Conservation (phyloP, 2,113 vertebrate genomes). For the Callorhinus ursinus region DNA sequence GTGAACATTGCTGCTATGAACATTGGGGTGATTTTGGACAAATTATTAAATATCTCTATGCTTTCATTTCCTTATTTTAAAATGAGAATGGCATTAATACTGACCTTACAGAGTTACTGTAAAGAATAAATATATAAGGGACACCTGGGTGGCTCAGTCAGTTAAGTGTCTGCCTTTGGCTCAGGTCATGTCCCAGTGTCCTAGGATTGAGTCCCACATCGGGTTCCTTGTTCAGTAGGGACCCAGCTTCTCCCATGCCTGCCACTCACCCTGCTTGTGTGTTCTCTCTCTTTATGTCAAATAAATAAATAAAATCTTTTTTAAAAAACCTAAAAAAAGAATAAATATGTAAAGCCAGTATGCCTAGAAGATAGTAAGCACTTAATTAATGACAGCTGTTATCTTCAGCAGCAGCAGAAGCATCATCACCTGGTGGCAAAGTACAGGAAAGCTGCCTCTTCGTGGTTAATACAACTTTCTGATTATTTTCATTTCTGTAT, state of each 20-base stretch:
- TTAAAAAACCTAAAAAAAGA: neutral
- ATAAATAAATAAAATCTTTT: neutral
- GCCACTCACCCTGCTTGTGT: neutral
- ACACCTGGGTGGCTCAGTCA: neutral
- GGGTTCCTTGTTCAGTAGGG: neutral
- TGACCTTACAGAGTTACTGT: neutral
- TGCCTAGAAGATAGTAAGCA: neutral
- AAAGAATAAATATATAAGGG: neutral
- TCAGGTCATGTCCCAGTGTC: neutral
- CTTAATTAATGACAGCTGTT: neutral
- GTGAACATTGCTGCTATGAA: no score
- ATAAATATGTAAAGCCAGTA: neutral
- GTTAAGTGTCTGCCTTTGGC: neutral
- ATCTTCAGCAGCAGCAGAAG: no score
- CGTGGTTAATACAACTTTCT: neutral
- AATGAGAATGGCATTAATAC: neutral
- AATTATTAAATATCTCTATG: neutral
- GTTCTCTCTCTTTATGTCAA: neutral
- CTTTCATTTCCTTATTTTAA: conserved; percentile 33
- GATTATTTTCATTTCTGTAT: neutral
- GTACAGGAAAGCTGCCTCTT: neutral
- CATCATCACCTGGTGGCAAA: neutral
- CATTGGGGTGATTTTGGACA: neutral
- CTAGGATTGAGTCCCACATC: neutral
- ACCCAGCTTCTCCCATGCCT: neutral